Base-by-base conservation (phyloP, 2,113 vertebrate genomes). In the Rhynchomys soricoides region DNA sequence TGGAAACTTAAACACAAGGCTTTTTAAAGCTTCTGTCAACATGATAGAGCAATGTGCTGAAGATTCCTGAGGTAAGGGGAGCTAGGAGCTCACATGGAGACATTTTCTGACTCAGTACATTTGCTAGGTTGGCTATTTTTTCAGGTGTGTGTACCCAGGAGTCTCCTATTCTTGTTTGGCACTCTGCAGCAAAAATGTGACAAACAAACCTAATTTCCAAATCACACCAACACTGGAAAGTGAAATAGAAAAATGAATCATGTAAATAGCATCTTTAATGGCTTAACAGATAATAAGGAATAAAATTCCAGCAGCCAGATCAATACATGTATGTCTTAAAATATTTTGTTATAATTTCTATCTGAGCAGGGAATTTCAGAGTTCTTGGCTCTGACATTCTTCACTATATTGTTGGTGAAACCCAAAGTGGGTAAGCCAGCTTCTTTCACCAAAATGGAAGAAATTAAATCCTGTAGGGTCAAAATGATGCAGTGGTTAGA, bases 401-500 rank as follows among this genome's bases (percentile, higher is more conserved):
- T 29, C 31, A 29, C 21, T 12, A 24, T 15, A 16, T 5, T 34
- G 4, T 22, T 5, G 11, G 4, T 55, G 19, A 62, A 37, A 24
- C 2, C 7, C 24, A 1, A 0, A 5, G 24, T 1, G 1, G 0
- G 4, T 26, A 1, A 3, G 4, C 0, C 82, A 24, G 26, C 0
- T 3, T 4, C 37, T 37, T 11, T 90, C 4, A 21, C 5, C 3
- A 4, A 52, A 13, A 5, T 24, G 50, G 17, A 12, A 50, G 29
- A 52, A 52, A 50, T 0, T 1, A 31, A 8, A 5, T 3, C 4
- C 37, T 7, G 0, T 78, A 37, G 21, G 37, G 3, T 75, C 17
- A 22, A 12, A 45, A 22, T 0, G 16, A 12, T 4, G 7, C 7
- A 8, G 10, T 1, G 5, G 12, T 10, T 13, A 57, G 43, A 50